Evolutionary conservation across 2,888 invertebrate species (phyloP), one percentile per base, ranked within the genome.

Genomic region (Notocelia uddmanniana): DNA sequence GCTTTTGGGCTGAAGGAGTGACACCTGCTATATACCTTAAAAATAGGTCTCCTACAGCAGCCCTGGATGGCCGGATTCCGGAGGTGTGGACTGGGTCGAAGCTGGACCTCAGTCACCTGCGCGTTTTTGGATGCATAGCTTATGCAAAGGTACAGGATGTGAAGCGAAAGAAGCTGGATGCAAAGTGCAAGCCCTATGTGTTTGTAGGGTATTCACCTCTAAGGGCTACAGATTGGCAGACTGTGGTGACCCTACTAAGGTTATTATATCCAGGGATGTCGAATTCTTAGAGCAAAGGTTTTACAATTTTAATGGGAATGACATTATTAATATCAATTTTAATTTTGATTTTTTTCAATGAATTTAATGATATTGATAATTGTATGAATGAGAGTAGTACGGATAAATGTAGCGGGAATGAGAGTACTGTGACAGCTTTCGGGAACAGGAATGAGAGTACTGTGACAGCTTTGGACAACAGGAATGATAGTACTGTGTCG

Each of bases 1-100:
- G 55, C 5, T 55, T 55, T 26, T 55, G 55, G 55, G 55, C 15
- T 13, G 55, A 55, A n/a, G 55, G n/a, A 9, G 55, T 55, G 55
- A 55, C 26, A 8, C 15, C 55, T 26, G 55, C 55, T 9, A 26
- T 55, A 26, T 55, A 55, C 15, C 26, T 55, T 15, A 55, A 55
- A 55, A 55, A 60, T 26, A 45, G 60, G 21, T 48, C 48, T 3
- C 31, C 48, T 8, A 48, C 60, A 48, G 23, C 48, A n/a, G 23
- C 60, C 9, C 48, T 62, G 26, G 48, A n/a, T 26, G 48, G 48
- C 23, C 23, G 48, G 23, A 62, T 62, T 62, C 60, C 60, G 41
- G 59, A 59, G 58, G 58, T 59, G 37, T 45, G 59, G 59, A 59
- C 59, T 41, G 59, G 50, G 62, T 50, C 50, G 23, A 59, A 59